Conservation (phyloP, 1,140 invertebrate genomes). For the Monochamus saltuarius region DNA sequence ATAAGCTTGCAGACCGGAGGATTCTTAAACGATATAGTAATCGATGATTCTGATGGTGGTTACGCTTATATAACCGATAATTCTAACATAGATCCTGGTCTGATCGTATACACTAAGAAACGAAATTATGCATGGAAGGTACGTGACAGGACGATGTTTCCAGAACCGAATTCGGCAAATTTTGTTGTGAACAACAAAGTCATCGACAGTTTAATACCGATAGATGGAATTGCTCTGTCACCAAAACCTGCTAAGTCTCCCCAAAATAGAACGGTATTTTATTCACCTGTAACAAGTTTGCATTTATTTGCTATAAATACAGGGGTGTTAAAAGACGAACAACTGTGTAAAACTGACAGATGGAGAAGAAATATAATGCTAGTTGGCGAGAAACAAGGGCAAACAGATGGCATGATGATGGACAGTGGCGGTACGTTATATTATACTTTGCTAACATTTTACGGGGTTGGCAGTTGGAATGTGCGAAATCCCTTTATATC, state of each 20-base stretch:
- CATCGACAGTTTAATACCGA: conserved; percentile 56
- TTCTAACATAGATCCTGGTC: conserved; percentile 64
- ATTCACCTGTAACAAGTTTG: conserved; percentile 64
- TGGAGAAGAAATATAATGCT: conserved; percentile 52
- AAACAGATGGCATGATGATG: conserved; percentile 65
- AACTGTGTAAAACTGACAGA: conserved; percentile 45
- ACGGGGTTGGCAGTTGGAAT: conserved; percentile 69
- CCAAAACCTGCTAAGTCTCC: conserved; percentile 48
- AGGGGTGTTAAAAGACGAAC: conserved; percentile 57
- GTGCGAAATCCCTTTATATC: conserved; percentile 51
- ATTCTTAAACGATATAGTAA: conserved; percentile 66
- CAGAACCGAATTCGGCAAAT: conserved; percentile 56
- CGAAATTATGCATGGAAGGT: conserved; percentile 68
- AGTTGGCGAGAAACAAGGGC: conserved; percentile 62
- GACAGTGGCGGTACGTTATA: conserved; percentile 65
- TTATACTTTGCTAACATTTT: conserved; percentile 64
- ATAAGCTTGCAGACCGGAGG: conserved; percentile 56
- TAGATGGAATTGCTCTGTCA: conserved; percentile 69
- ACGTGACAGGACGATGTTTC: conserved; percentile 64
- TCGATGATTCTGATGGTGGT: conserved; percentile 64
- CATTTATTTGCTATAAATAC: conserved; percentile 63
- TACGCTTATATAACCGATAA: conserved; percentile 69
- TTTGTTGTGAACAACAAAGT: conserved; percentile 61
- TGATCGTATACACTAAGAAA: conserved; percentile 65
- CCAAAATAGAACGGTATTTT: conserved; percentile 61